These are phyloP conservation scores for Diarsia mendica DNA, from an alignment of 2,888 invertebrate genomes.

Conservation along the genomic window DNA sequence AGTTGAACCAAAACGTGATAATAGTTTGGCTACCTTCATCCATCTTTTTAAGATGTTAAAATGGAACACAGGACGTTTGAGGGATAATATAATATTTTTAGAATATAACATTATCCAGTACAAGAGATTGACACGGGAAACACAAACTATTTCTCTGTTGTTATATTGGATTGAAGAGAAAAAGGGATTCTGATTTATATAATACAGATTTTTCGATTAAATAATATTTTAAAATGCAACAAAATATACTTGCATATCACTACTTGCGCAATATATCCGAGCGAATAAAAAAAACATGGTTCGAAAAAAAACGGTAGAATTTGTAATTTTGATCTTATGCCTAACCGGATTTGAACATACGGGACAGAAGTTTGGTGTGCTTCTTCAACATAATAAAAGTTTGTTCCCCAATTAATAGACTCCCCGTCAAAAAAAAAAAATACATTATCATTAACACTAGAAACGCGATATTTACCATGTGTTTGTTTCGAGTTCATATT, in stretches of 20 bases:
- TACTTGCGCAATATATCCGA: background rate
- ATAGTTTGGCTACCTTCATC: slow-evolving; percentile 1
- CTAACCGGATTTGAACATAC: background rate
- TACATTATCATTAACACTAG: background rate
- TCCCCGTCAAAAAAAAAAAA: background rate
- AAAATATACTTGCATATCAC: background rate
- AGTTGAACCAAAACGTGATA: background rate
- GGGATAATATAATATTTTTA: background rate
- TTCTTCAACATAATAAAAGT: background rate
- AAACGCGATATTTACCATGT: too few relatives aligned
- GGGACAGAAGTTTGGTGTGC: background rate
- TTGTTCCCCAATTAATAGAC: background rate
- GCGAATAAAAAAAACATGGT: background rate
- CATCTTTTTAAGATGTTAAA: background rate
- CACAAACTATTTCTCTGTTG: slow-evolving; percentile 41
- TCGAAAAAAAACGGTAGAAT: background rate
- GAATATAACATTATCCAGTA: slow-evolving; percentile 41
- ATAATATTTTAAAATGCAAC: background rate
- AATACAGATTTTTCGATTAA: background rate
- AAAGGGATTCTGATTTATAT: too few relatives aligned
- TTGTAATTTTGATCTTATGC: background rate
- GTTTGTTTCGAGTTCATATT: too few relatives aligned
- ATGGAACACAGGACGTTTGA: background rate
- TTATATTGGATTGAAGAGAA: slow-evolving; percentile 2
- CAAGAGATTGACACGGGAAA: slow-evolving; percentile 47